A percentile compares a stretch with the other conserved stretches of the same genome.
Evolutionary conservation across 1,140 invertebrate genomes (phyloP).

Genomic region (Lordiphosa collinella): DNA sequence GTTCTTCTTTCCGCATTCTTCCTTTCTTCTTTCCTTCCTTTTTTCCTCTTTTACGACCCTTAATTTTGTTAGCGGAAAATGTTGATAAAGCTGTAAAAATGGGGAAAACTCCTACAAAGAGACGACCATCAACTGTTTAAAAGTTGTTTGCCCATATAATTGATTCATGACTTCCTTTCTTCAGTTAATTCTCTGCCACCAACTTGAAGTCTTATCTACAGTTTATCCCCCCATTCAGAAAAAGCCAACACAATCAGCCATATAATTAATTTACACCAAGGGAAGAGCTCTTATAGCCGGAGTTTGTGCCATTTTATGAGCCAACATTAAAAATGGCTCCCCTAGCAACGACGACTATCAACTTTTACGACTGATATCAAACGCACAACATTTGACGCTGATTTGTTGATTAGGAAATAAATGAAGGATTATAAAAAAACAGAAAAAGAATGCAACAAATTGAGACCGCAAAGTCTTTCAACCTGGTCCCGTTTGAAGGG

Average conservation of each 20-base stretch:
- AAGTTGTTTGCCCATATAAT: constrained; percentile 24
- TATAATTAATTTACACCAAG: constrained; percentile 12
- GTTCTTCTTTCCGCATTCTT: no score
- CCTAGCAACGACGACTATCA: not conserved
- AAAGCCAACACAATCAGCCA: constrained; percentile 4
- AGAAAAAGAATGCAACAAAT: constrained; percentile 27
- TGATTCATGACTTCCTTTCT: constrained; percentile 63
- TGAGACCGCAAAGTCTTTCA: constrained; percentile 18
- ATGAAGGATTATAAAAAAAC: constrained; percentile 16
- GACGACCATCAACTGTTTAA: not conserved
- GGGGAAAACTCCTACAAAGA: not conserved
- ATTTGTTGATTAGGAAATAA: constrained; percentile 30
- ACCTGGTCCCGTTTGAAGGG: constrained; percentile 1
- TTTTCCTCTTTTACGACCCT: no score
- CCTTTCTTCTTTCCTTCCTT: no score
- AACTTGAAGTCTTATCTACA: not conserved
- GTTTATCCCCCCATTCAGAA: not conserved
- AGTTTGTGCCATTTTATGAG: constrained; percentile 18
- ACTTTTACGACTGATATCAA: constrained; percentile 56
- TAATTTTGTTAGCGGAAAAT: no score
- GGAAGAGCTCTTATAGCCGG: constrained; percentile 2
- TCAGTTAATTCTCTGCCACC: constrained; percentile 3
- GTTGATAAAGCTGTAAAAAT: no score
- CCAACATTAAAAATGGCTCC: constrained; percentile 7
- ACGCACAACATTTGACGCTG: constrained; percentile 49